These are phyloP conservation scores for Huso huso DNA, from an alignment of 2,797 vertebrate species.

Conservation along the genomic window DNA sequence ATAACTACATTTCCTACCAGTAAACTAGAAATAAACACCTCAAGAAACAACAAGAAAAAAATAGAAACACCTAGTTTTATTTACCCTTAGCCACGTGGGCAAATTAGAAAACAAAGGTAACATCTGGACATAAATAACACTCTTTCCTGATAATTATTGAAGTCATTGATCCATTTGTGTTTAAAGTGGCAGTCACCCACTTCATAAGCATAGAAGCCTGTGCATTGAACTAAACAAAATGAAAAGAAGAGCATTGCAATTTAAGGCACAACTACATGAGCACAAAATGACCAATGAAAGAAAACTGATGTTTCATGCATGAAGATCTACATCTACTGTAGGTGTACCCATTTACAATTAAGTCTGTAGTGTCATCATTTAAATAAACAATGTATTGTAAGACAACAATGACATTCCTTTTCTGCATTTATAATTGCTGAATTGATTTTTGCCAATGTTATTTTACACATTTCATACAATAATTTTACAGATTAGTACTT, in stretches of 20 bases:
- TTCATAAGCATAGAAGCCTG: constrained; percentile 38
- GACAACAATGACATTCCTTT: constrained; percentile 42
- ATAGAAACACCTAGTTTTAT: constrained; percentile 79
- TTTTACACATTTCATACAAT: constrained; percentile 31
- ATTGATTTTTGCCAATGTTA: constrained; percentile 22
- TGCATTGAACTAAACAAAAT: constrained; percentile 36
- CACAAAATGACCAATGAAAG: constrained; percentile 42
- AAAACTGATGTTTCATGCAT: constrained; percentile 58
- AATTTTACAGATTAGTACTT: constrained; percentile 44
- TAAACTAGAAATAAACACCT: too few relatives aligned
- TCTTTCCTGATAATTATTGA: constrained; percentile 9
- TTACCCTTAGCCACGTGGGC: constrained; percentile 64
- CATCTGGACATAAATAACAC: constrained; percentile 55
- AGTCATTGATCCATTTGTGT: not conserved
- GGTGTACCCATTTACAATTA: constrained; percentile 48
- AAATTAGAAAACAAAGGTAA: constrained; percentile 74
- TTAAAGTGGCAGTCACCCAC: constrained; percentile 7
- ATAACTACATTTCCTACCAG: too few relatives aligned
- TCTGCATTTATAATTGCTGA: constrained; percentile 31
- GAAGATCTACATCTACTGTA: constrained; percentile 45
- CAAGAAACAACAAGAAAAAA: constrained; percentile 13
- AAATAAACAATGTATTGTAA: constrained; percentile 29
- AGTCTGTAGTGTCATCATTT: constrained; percentile 48
- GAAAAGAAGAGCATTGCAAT: constrained; percentile 42
- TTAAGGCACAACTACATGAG: constrained; percentile 78